These are phyloP conservation scores for Sitobion miscanthi DNA, from an alignment of 1,140 invertebrate species.

Conservation along the genomic window DNA sequence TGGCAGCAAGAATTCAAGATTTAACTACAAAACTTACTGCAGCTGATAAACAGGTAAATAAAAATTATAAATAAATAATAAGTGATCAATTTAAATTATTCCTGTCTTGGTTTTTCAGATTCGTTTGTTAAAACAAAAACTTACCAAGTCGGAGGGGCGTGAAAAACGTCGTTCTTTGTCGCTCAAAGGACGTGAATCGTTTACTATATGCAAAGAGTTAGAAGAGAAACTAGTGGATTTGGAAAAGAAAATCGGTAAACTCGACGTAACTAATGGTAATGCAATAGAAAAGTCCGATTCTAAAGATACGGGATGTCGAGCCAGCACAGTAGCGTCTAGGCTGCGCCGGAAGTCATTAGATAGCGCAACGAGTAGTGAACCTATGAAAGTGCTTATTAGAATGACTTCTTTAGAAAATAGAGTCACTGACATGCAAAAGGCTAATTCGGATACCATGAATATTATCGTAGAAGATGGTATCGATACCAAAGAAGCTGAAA, in stretches of 20 bases:
- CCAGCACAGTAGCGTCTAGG: conserved; percentile 58
- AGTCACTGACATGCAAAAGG: conserved; percentile 45
- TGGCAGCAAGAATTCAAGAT: conserved; percentile 84
- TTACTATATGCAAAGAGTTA: conserved; percentile 79
- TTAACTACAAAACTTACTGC: conserved; percentile 79
- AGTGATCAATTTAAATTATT: neutral
- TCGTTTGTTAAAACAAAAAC: conserved; percentile 77
- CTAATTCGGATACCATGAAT: conserved; percentile 32
- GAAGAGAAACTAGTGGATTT: conserved; percentile 81
- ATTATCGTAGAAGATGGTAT: conserved; percentile 13
- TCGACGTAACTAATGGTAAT: conserved; percentile 67
- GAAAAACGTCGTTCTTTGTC: conserved; percentile 81
- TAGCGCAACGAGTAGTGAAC: conserved; percentile 76
- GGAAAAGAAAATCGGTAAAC: conserved; percentile 75
- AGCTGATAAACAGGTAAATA: conserved; percentile 77
- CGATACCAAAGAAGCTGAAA: conserved; percentile 45
- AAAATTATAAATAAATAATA: neutral
- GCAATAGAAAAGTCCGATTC: conserved; percentile 14
- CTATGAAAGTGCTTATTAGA: conserved; percentile 78
- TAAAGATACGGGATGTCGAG: neutral
- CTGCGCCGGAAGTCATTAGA: conserved; percentile 76
- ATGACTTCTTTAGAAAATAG: conserved; percentile 72
- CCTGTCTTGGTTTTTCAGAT: conserved; percentile 63
- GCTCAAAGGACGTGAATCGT: conserved; percentile 79
- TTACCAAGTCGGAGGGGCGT: conserved; percentile 77